A percentile compares a stretch with the other conserved stretches of the same genome.
phyloP scores from a whole-genome alignment of 2,113 vertebrate genomes.

The Glaucomys volans region DNA sequence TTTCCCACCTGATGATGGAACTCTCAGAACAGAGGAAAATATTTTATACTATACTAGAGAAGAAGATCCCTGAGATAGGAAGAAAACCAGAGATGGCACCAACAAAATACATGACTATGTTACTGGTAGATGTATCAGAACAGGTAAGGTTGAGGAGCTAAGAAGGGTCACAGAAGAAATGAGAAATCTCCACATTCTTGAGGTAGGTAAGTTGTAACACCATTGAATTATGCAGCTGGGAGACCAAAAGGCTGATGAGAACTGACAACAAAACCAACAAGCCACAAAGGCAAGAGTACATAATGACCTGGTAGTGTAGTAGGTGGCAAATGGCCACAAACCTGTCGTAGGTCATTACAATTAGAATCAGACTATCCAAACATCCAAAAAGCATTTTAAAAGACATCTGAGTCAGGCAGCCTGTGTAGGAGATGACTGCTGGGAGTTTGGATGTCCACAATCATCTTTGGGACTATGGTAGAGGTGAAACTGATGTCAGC shows the following conservation, averaged over 20 bases:
- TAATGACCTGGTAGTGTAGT: neutral
- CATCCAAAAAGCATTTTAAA: constrained; percentile 37
- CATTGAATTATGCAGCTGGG: neutral
- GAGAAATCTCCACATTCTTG: neutral
- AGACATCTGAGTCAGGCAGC: constrained; percentile 22
- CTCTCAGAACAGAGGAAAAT: constrained; percentile 22
- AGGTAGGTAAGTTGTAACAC: constrained; percentile 8
- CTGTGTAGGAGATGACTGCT: neutral
- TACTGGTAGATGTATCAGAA: neutral
- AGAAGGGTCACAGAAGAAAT: constrained; percentile 29
- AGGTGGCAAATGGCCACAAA: constrained; percentile 46
- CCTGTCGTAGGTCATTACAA: constrained; percentile 33
- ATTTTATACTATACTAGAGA: constrained; percentile 47
- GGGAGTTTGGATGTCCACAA: neutral
- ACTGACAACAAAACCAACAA: neutral
- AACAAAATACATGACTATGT: neutral
- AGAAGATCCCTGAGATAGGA: constrained; percentile 22
- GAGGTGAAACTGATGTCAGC: neutral
- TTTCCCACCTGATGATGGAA: neutral
- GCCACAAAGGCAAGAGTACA: neutral
- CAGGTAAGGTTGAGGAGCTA: neutral
- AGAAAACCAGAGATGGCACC: neutral
- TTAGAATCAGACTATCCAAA: constrained; percentile 22
- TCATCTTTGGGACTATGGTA: neutral
- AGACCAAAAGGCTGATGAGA: neutral